A percentile compares a stretch with the other conserved stretches of the same genome.
Conservation (phyloP, 1,140 invertebrate genomes). For the Chelonus insularis region DNA sequence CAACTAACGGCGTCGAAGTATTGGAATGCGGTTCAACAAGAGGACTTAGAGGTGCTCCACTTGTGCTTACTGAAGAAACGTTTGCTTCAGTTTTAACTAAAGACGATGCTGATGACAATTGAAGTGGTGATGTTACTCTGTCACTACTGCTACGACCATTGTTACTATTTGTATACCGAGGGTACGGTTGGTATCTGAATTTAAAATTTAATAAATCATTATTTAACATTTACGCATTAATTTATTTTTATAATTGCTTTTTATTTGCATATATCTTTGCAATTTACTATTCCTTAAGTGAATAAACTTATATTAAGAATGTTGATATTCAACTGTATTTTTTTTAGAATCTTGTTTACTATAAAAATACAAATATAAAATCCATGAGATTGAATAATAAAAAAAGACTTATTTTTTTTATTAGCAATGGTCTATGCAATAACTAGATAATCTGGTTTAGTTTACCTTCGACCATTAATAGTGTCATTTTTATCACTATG, state of each 20-base stretch:
- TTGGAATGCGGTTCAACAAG: slow-evolving; percentile 65
- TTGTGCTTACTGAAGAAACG: slow-evolving; percentile 55
- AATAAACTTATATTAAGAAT: no score
- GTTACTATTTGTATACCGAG: slow-evolving; percentile 44
- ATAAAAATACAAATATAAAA: no score
- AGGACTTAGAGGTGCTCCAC: slow-evolving; percentile 55
- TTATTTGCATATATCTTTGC: no score
- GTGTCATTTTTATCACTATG: slow-evolving; percentile 47
- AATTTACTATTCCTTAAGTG: no score
- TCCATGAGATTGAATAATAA: no score
- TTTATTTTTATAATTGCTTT: neutral
- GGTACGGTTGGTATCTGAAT: slow-evolving; percentile 54
- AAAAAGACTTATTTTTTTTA: no score
- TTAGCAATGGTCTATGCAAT: no score
- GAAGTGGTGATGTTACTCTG: slow-evolving; percentile 42
- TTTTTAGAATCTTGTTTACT: no score
- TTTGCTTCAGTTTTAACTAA: slow-evolving; percentile 50
- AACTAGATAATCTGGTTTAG: no score
- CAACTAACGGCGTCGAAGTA: slow-evolving; percentile 66
- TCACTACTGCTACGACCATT: slow-evolving; percentile 38
- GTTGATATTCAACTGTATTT: no score
- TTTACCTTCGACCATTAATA: slow-evolving; percentile 15
- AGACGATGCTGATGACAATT: slow-evolving; percentile 40
- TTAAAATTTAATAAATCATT: neutral
- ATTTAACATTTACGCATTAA: neutral